Conservation (phyloP, 30 jellyfish, hydroid and myxozoan species). For the Chrysaora quinquecirrha region DNA sequence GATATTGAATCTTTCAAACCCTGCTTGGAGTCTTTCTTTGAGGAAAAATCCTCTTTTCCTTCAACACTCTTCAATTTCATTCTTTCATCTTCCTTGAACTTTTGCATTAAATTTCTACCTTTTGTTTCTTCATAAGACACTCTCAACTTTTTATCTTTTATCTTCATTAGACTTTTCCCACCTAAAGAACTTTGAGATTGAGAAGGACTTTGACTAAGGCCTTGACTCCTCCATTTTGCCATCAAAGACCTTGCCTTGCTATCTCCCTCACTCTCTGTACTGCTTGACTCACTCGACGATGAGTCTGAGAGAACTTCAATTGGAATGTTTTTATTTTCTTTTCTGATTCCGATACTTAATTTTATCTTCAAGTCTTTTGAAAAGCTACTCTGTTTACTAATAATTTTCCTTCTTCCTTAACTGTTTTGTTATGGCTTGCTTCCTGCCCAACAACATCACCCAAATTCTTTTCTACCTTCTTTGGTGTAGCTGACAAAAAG, state of each 20-base stretch:
- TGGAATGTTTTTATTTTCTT: background rate
- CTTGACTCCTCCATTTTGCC: conserved; percentile 43
- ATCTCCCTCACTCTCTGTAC: conserved; percentile 1
- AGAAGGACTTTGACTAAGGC: background rate
- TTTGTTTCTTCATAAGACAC: background rate
- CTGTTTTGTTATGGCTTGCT: too few species aligned
- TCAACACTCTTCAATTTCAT: background rate
- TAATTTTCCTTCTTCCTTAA: too few species aligned
- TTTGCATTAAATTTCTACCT: background rate
- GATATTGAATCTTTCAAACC: too few species aligned
- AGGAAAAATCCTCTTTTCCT: too few species aligned
- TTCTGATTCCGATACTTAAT: background rate
- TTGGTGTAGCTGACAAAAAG: too few species aligned
- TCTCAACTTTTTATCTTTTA: background rate
- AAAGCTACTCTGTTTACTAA: too few species aligned
- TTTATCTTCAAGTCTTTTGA: background rate
- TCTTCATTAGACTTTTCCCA: background rate
- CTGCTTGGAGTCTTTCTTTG: too few species aligned
- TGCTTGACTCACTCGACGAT: background rate
- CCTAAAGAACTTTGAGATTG: background rate
- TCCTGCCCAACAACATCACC: too few species aligned
- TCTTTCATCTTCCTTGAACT: background rate
- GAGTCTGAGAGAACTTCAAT: too few species aligned
- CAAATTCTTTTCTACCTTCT: too few species aligned
- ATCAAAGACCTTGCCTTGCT: conserved; percentile 18